Conservation (phyloP, 92 coral and sea anemone species). For the Nematostella vectensis region DNA sequence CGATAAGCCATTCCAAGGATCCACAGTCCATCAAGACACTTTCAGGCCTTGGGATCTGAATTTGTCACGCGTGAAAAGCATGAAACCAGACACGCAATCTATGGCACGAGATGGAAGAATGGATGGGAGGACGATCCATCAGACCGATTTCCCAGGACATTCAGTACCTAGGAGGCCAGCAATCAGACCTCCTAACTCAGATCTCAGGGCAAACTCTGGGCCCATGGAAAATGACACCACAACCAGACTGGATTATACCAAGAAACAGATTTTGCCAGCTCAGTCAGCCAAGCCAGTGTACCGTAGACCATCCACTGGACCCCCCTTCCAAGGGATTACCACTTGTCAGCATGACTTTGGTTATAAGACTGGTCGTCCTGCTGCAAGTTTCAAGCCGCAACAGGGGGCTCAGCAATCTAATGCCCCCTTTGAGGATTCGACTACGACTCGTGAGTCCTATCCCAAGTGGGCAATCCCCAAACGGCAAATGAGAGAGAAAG, state of each 20-base stretch:
- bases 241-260: slow-evolving; percentile 87
- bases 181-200: slow-evolving; percentile 80
- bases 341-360: slow-evolving; percentile 88
- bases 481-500: slow-evolving; percentile 63
- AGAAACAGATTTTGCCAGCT: slow-evolving; percentile 69
- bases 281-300: slow-evolving; percentile 75
- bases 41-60: slow-evolving; percentile 89
- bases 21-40: slow-evolving; percentile 91
- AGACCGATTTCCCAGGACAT: slow-evolving; percentile 93
- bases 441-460: slow-evolving; percentile 74
- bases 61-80: slow-evolving; percentile 52
- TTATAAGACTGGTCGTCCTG: slow-evolving; percentile 80
- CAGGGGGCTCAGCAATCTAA: slow-evolving; percentile 66
- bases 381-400: slow-evolving; percentile 82
- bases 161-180: slow-evolving; percentile 69
- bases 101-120: slow-evolving; percentile 63
- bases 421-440: slow-evolving; percentile 87
- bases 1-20: slow-evolving; percentile 72
- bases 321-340: slow-evolving; percentile 77
- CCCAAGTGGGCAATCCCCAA: slow-evolving; percentile 74
- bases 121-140: slow-evolving; percentile 86
- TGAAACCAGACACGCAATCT: slow-evolving; percentile 79
- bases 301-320: slow-evolving; percentile 67
- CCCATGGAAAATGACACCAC: slow-evolving; percentile 97
- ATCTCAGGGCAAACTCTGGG: slow-evolving; percentile 53